A percentile compares a stretch with the other conserved stretches of the same genome.
These are phyloP conservation scores for Lagocephalus sceleratus DNA, from an alignment of 2,797 vertebrate genomes.

Conservation along the genomic window DNA sequence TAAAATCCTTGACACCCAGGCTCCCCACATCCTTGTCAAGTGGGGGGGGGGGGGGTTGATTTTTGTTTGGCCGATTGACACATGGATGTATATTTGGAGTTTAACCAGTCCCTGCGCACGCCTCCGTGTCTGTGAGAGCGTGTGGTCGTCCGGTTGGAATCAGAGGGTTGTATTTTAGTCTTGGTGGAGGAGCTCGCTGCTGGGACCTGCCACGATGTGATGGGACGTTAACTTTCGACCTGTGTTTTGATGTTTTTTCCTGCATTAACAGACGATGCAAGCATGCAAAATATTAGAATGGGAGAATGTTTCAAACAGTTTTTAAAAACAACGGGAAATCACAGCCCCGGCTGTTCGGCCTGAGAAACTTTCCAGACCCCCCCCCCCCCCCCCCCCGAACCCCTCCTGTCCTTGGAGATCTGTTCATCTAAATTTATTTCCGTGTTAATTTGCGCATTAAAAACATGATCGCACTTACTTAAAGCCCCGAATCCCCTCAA, in stretches of 20 bases:
- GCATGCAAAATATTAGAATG: too few relatives aligned
- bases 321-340: neutral
- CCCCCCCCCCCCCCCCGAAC: constrained; percentile 7
- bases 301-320: too few relatives aligned
- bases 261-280: too few relatives aligned
- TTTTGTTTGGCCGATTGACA: neutral
- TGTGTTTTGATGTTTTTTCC: too few relatives aligned
- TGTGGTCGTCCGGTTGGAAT: too few relatives aligned
- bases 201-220: too few relatives aligned
- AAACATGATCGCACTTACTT: constrained; percentile 49
- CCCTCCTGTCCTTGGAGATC: constrained; percentile 1
- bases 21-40: constrained; percentile 3
- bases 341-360: neutral
- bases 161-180: too few relatives aligned
- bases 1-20: constrained; percentile 80
- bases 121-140: too few relatives aligned
- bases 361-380: constrained; percentile 8
- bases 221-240: too few relatives aligned
- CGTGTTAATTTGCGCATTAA: constrained; percentile 58
- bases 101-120: too few relatives aligned
- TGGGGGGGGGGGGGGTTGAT: neutral
- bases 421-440: constrained; percentile 38
- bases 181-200: too few relatives aligned
- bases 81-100: too few relatives aligned
- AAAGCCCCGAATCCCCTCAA: constrained; percentile 39